Conservation (phyloP, 2,797 vertebrate genomes). For the Myripristis jacobus region DNA sequence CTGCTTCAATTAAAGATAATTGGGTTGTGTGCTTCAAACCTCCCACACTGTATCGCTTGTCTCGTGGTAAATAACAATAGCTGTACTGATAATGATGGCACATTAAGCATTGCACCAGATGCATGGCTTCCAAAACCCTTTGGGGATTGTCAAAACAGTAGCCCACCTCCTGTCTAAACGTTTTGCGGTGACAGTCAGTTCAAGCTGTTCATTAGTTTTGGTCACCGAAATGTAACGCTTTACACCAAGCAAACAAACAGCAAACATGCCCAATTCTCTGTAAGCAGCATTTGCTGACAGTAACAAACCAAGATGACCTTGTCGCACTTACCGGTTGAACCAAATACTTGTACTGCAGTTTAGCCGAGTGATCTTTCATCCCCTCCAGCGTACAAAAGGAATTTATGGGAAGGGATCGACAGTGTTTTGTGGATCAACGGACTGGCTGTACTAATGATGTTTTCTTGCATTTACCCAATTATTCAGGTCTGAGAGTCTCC, state of each 20-base stretch:
- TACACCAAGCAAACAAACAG: constrained; percentile 33
- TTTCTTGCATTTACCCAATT: constrained; percentile 5
- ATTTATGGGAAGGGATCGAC: constrained; percentile 13
- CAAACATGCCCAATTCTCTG: neutral
- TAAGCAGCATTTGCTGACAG: constrained; percentile 11
- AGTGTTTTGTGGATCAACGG: constrained; percentile 1
- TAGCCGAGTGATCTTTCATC: neutral
- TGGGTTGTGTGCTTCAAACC: constrained; percentile 74
- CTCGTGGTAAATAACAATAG: constrained; percentile 74
- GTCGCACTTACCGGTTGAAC: constrained; percentile 6
- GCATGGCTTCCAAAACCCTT: constrained; percentile 26
- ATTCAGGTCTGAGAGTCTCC: neutral
- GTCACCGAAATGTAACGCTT: constrained; percentile 48
- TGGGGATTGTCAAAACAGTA: constrained; percentile 14
- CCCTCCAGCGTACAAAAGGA: neutral
- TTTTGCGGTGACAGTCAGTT: constrained; percentile 39
- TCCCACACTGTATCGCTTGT: constrained; percentile 70
- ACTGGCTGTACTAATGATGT: neutral
- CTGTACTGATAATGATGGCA: constrained; percentile 46
- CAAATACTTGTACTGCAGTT: neutral
- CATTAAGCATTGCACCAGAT: constrained; percentile 54
- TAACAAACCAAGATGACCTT: constrained; percentile 1
- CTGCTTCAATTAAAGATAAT: constrained; percentile 80
- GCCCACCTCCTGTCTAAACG: constrained; percentile 27
- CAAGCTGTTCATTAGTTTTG: constrained; percentile 61